Percentiles rank a stretch among this genome's conserved stretches.
These are phyloP conservation scores for Chloroceryle aenea DNA, from an alignment of 2,113 vertebrate species.

Conservation along the genomic window DNA sequence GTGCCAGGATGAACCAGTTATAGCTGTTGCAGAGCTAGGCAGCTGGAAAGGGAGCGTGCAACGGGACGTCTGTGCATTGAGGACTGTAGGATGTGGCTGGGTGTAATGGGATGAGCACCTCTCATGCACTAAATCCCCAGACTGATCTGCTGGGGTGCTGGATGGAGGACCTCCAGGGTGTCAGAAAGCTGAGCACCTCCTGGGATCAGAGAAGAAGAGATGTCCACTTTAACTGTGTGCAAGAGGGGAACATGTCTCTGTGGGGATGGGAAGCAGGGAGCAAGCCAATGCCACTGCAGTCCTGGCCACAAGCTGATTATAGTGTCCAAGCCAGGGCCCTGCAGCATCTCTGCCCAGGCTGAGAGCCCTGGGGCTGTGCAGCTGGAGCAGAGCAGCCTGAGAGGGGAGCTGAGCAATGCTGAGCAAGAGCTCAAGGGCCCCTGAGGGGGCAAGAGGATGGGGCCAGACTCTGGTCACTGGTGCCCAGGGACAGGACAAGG, in stretches of 20 bases:
- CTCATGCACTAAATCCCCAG: neutral
- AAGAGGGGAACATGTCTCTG: fast-evolving
- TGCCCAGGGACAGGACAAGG: neutral
- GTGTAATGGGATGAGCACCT: fast-evolving
- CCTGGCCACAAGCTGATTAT: neutral
- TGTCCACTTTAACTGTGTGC: neutral
- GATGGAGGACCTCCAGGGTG: neutral
- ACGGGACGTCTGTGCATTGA: fast-evolving
- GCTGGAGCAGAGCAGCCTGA: neutral
- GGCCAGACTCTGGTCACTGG: neutral
- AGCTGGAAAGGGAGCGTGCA: neutral
- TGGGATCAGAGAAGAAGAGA: fast-evolving
- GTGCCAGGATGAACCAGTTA: fast-evolving
- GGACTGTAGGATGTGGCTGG: neutral
- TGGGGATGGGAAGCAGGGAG: neutral
- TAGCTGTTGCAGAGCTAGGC: neutral
- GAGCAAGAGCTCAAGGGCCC: neutral
- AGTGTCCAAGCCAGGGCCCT: neutral
- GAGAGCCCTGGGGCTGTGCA: neutral
- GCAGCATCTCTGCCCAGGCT: neutral
- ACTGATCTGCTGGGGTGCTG: neutral
- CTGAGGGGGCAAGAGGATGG: neutral
- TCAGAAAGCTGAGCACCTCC: neutral
- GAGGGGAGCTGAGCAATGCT: neutral
- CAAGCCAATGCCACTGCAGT: neutral